Conservation (phyloP, 2,888 invertebrate genomes). For the Rutpela maculata region DNA sequence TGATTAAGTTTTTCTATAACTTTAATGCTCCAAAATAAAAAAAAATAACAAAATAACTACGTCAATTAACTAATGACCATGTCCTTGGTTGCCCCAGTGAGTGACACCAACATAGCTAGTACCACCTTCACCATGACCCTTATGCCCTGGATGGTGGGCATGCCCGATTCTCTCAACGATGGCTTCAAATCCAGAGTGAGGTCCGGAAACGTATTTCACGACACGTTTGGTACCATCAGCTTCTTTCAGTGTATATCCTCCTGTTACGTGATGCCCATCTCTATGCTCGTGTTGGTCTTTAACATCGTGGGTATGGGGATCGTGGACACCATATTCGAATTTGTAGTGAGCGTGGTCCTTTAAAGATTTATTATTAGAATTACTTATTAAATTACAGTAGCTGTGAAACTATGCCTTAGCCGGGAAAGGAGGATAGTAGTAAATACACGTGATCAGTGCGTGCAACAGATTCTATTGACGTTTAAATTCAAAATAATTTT, state of each 20-base stretch:
- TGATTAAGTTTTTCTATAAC: background rate
- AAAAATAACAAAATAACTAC: background rate
- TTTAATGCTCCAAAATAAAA: background rate
- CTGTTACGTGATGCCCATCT: conserved; percentile 69
- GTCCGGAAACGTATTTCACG: conserved; percentile 66
- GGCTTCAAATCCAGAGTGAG: conserved; percentile 61
- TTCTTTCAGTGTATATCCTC: conserved; percentile 68
- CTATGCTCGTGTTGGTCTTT: conserved; percentile 70
- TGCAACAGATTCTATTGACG: too few species aligned
- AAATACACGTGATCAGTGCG: too few species aligned
- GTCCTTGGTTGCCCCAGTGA: conserved; percentile 27
- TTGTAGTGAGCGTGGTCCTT: conserved; percentile 63
- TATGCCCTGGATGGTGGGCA: conserved; percentile 10
- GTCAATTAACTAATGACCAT: background rate
- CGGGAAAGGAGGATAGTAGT: too few species aligned
- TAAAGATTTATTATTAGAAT: background rate
- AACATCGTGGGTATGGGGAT: conserved; percentile 70
- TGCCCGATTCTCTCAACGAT: conserved; percentile 44
- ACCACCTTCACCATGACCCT: conserved; percentile 16
- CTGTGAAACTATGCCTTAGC: too few species aligned
- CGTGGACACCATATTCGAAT: conserved; percentile 71
- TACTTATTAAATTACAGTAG: too few species aligned
- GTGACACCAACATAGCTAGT: conserved; percentile 36
- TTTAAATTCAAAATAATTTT: too few species aligned
- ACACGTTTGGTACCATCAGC: conserved; percentile 71